Conservation (phyloP, 2,888 invertebrate genomes). For the Meghimatium bilineatum region DNA sequence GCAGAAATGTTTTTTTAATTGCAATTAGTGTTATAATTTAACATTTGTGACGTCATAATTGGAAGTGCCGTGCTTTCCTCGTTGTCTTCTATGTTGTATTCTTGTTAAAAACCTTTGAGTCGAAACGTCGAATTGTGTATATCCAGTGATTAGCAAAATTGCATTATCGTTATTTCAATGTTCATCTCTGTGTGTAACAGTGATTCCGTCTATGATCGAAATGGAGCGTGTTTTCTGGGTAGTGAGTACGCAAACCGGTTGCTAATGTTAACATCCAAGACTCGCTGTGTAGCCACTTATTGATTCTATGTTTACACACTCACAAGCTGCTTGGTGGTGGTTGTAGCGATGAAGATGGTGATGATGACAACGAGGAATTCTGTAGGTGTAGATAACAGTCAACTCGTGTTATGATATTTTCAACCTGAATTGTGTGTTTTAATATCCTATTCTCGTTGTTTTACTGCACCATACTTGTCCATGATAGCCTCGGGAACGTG, state of each 20-base stretch:
- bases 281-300: slow-evolving; percentile 22
- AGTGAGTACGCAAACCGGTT: slow-evolving; percentile 7
- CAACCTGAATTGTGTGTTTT: not conserved
- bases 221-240: not conserved
- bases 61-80: no score
- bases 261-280: slow-evolving; percentile 9
- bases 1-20: no score
- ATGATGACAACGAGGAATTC: not conserved
- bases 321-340: not conserved
- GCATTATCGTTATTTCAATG: no score
- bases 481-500: not conserved
- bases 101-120: no score
- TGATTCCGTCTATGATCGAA: not conserved
- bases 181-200: not conserved
- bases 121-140: no score
- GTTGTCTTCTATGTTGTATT: no score
- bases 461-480: not conserved
- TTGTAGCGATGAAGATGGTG: not conserved
- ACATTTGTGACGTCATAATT: no score
- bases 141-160: no score
- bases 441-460: not conserved
- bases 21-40: no score
- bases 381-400: not conserved
- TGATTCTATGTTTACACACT: slow-evolving; percentile 35
- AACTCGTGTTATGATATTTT: not conserved